Percentiles rank a stretch among this genome's conserved stretches.
phyloP scores from a whole-genome alignment of 2,888 invertebrate species.

The Dryadula phaetusa region DNA sequence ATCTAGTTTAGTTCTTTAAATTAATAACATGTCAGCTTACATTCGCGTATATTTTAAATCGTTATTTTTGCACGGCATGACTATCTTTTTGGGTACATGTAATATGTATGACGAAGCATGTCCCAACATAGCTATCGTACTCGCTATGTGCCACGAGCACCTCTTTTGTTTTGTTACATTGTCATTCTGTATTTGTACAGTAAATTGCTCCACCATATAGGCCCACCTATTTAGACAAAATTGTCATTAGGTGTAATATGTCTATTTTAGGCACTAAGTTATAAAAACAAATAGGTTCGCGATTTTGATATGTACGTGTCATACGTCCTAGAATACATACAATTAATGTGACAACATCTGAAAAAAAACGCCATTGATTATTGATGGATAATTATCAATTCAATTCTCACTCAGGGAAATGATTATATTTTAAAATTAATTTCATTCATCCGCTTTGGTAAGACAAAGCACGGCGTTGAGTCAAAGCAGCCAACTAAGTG shows the following conservation, averaged over 20 bases:
- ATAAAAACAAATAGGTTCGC: background rate
- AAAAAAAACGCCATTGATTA: too few relatives aligned
- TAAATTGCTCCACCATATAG: conserved; percentile 42
- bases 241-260: background rate
- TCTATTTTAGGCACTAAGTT: background rate
- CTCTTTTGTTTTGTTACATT: conserved; percentile 62
- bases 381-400: too few relatives aligned
- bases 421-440: too few relatives aligned
- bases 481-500: too few relatives aligned
- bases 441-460: too few relatives aligned
- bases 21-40: background rate
- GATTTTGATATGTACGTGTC: background rate
- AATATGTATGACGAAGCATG: conserved; percentile 42
- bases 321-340: background rate
- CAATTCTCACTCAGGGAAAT: too few relatives aligned
- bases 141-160: conserved; percentile 59
- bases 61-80: background rate
- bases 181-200: conserved; percentile 57
- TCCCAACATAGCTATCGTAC: conserved; percentile 45
- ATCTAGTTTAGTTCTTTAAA: background rate
- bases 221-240: background rate
- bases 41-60: background rate
- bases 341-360: too few relatives aligned
- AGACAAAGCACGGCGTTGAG: too few relatives aligned
- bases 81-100: conserved; percentile 31